A percentile compares a stretch with the other conserved stretches of the same genome.
Conservation (phyloP, 64 coral and sea anemone genomes). For the Stichodactyla helianthus region DNA sequence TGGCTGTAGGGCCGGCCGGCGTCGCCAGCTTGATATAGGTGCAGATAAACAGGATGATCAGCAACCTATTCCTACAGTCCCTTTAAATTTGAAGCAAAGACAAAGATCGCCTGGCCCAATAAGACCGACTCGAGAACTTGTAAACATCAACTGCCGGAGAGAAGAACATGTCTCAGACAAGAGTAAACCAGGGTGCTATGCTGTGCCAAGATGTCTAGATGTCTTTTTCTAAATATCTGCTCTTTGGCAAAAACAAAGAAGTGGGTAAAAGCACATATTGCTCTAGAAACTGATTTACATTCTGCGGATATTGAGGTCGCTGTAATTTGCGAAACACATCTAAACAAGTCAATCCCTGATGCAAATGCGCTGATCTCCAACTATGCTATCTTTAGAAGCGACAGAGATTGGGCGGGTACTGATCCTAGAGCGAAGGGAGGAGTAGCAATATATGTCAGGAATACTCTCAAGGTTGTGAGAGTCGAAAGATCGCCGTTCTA, state of each 20-base stretch:
- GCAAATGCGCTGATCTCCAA: background rate
- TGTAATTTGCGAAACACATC: slow-evolving; percentile 42
- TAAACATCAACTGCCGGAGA: background rate
- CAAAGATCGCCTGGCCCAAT: background rate
- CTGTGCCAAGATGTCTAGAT: background rate
- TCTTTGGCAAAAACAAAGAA: slow-evolving; percentile 54
- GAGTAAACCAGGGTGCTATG: background rate
- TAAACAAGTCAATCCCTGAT: background rate
- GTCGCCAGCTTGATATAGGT: background rate
- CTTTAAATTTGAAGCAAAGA: too few species aligned
- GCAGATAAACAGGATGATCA: too few species aligned
- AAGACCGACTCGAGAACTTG: background rate
- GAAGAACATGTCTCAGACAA: background rate
- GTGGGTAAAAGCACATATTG: slow-evolving; percentile 31
- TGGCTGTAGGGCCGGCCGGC: background rate
- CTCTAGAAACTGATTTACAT: slow-evolving; percentile 43
- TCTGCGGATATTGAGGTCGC: slow-evolving; percentile 32
- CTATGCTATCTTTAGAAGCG: slow-evolving; percentile 26
- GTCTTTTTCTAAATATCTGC: slow-evolving; percentile 42
- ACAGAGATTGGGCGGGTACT: slow-evolving; percentile 34
- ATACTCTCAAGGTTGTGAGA: slow-evolving; percentile 12
- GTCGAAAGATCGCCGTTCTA: background rate
- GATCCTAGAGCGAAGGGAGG: slow-evolving; percentile 55
- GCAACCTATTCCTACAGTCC: too few species aligned
- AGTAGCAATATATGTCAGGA: slow-evolving; percentile 42